Evolutionary conservation across 2,888 invertebrate species (phyloP), one percentile per base, ranked within the genome.

Genomic region (Erebia epiphron): DNA sequence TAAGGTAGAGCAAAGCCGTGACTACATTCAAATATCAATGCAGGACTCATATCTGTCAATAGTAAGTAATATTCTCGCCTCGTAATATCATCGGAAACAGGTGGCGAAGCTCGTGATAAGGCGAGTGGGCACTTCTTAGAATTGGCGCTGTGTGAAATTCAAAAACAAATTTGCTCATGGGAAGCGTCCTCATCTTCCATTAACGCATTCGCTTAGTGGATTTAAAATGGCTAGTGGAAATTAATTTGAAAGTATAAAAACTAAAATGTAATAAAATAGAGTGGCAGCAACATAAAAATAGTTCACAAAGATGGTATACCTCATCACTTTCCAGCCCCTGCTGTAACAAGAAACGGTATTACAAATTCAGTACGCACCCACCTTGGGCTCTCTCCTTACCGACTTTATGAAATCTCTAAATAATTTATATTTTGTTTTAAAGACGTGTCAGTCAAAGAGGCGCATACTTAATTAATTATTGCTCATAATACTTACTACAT

Each of bases 291-390:
- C 93, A 91, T 87, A 92, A 93, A 91, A 91, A 87, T 89, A 92
- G 91, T 91, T 92, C 90, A 90, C 90, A 92, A 92, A 93, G 89
- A 92, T 92, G 92, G 91, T 94, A 94, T 96, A 97, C 97, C 97
- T 97, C 97, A 95, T 97, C 97, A 95, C 96, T 96, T 96, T 97
- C 97, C 97, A 97, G 96, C 96, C 96, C 97, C 96, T 97, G 96
- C 97, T 97, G 96, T 95, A 95, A 95, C 95, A 95, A 95, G 93
- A 93, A 93, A 93, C 88, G 88, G 87, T 90, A 93, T 92, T 89
- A 92, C 91, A 92, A 89, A 89, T 91, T 93, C 92, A 92, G 91
- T 93, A 92, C 87, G 92, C 93, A 93, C 93, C 93, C 93, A 92
- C 92, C 92, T 91, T 91, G 91, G 92, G 92, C 84, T 85, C 83